Percentiles rank a stretch among this genome's conserved stretches.
Conservation (phyloP, 2,113 vertebrate genomes). For the Pelecanus crispus region DNA sequence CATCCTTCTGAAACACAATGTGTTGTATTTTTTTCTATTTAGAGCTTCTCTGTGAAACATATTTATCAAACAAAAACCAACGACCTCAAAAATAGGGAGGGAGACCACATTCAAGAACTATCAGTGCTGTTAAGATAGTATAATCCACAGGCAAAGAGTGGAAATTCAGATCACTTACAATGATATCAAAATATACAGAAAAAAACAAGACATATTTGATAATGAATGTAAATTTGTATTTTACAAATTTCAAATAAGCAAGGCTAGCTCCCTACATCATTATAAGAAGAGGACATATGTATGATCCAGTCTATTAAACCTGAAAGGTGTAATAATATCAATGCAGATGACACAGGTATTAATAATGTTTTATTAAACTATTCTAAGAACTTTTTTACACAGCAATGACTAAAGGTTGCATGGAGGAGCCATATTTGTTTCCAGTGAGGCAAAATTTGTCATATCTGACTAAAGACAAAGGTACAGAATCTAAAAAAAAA, state of each 20-base stretch:
- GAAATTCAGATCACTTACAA: background rate
- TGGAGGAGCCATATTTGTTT: background rate
- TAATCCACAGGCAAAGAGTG: background rate
- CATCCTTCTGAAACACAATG: background rate
- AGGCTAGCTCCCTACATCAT: background rate
- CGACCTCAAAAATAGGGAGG: background rate
- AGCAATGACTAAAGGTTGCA: background rate
- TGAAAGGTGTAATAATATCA: background rate
- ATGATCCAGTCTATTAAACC: background rate
- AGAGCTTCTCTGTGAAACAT: background rate
- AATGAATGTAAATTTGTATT: background rate
- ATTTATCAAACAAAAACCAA: background rate
- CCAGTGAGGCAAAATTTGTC: background rate
- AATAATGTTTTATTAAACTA: background rate
- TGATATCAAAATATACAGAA: background rate
- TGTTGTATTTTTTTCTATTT: background rate
- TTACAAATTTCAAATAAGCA: background rate
- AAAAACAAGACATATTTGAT: background rate
- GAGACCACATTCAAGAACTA: background rate
- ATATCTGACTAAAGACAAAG: background rate
- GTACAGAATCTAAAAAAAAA: background rate
- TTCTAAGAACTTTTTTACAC: background rate
- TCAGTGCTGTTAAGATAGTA: background rate
- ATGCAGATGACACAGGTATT: background rate
- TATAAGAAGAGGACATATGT: background rate